Percentiles rank a stretch among this genome's conserved stretches.
Conservation (phyloP, 2,888 invertebrate species). For the Psylliodes chrysocephalus region DNA sequence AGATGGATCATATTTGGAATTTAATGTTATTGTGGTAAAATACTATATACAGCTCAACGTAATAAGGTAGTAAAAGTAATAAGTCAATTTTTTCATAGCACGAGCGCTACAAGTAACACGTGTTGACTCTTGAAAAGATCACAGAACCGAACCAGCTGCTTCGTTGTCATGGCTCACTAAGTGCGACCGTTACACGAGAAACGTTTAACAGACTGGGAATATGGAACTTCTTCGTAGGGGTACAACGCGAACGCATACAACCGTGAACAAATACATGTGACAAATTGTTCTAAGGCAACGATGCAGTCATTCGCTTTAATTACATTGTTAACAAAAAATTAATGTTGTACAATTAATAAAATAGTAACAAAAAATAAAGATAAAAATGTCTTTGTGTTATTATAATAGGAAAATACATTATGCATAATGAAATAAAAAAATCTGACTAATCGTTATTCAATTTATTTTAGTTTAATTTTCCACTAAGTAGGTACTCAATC, state of each 20-base stretch:
- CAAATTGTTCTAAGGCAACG: background rate
- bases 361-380: too few species aligned
- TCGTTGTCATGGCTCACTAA: constrained; percentile 31
- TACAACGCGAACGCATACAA: background rate
- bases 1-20: too few species aligned
- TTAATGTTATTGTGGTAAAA: too few species aligned
- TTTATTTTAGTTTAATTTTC: too few species aligned
- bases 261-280: background rate
- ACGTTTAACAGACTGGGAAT: constrained; percentile 24
- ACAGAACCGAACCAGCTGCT: constrained; percentile 20
- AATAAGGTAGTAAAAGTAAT: too few species aligned
- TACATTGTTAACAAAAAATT: background rate
- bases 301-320: background rate
- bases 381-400: too few species aligned
- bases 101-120: background rate
- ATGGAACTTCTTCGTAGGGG: background rate
- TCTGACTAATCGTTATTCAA: too few species aligned
- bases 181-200: constrained; percentile 28
- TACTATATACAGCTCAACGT: too few species aligned
- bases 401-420: too few species aligned
- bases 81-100: too few species aligned
- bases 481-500: too few species aligned
- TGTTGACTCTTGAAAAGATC: constrained; percentile 3
- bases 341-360: background rate
- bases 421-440: too few species aligned